These are phyloP conservation scores for Eumeta japonica DNA, from an alignment of 1,140 invertebrate genomes.

Conservation along the genomic window DNA sequence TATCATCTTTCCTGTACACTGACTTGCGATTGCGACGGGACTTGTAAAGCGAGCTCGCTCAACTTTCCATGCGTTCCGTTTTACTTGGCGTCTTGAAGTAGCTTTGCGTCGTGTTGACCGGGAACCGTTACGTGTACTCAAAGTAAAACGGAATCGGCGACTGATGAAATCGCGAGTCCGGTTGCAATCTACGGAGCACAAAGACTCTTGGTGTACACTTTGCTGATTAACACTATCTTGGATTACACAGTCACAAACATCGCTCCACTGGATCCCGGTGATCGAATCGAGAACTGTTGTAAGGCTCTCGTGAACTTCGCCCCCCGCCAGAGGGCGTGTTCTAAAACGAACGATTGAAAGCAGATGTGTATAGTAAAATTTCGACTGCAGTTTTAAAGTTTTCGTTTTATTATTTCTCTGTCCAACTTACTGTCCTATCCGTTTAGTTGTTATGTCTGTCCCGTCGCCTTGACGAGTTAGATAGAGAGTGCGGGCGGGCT, in stretches of 20 bases:
- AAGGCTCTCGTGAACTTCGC: too few species aligned
- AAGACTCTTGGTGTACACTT: slow-evolving; percentile 59
- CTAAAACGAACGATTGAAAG: too few species aligned
- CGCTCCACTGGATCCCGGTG: too few species aligned
- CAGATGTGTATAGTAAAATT: too few species aligned
- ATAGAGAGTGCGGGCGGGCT: slow-evolving; percentile 42
- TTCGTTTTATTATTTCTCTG: slow-evolving; percentile 19
- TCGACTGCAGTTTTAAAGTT: slow-evolving; percentile 1
- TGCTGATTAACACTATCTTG: slow-evolving; percentile 55
- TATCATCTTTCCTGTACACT: slow-evolving; percentile 53
- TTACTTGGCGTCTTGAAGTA: too few species aligned
- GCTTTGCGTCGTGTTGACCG: too few species aligned
- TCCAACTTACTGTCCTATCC: slow-evolving; percentile 46
- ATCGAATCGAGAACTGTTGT: too few species aligned
- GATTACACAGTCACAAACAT: slow-evolving; percentile 56
- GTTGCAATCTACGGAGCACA: slow-evolving; percentile 57
- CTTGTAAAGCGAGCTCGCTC: slow-evolving; percentile 27
- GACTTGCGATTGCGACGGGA: slow-evolving; percentile 49
- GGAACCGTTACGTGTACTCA: too few species aligned
- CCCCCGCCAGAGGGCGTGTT: too few species aligned
- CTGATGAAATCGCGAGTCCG: slow-evolving; percentile 42
- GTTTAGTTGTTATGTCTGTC: too few species aligned
- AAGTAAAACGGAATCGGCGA: slow-evolving; percentile 19
- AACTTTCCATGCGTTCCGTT: slow-evolving; percentile 18
- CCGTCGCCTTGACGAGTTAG: too few species aligned